phyloP scores from a whole-genome alignment of 1,140 invertebrate genomes.

The Cydia splendana region DNA sequence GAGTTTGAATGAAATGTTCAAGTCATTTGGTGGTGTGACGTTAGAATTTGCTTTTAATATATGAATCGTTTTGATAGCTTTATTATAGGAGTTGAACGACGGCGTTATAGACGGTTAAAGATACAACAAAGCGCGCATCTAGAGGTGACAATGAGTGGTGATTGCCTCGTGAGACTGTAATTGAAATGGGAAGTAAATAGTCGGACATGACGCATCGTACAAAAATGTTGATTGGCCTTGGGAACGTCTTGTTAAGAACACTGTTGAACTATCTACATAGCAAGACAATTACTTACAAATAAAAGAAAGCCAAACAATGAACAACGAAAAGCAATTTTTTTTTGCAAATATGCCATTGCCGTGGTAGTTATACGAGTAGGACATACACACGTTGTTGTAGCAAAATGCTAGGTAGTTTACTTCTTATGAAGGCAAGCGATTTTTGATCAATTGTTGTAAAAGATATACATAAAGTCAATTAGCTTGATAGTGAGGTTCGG shows the following conservation, averaged over 20 bases:
- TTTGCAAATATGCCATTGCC: neutral
- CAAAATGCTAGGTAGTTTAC: no score
- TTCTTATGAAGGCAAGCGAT: no score
- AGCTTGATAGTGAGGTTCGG: no score
- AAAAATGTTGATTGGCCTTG: constrained; percentile 67
- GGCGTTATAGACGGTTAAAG: constrained; percentile 55
- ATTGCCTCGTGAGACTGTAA: constrained; percentile 73
- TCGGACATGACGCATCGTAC: constrained; percentile 58
- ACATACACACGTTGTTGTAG: no score
- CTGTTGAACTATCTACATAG: constrained; percentile 7
- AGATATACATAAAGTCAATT: no score
- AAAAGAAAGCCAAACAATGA: neutral
- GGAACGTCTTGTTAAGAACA: constrained; percentile 31
- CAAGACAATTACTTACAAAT: constrained; percentile 6
- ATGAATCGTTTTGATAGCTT: constrained; percentile 68
- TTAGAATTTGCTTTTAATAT: constrained; percentile 72
- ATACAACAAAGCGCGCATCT: constrained; percentile 60
- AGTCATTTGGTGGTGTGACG: constrained; percentile 68
- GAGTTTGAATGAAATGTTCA: constrained; percentile 71
- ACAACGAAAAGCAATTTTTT: neutral
- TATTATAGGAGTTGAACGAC: constrained; percentile 62
- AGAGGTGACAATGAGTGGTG: constrained; percentile 72
- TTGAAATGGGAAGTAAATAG: constrained; percentile 67
- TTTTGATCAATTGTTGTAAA: no score
- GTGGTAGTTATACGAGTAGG: no score